These are phyloP conservation scores for Chymomyza fuscimana DNA, from an alignment of 2,888 invertebrate genomes.

Conservation along the genomic window DNA sequence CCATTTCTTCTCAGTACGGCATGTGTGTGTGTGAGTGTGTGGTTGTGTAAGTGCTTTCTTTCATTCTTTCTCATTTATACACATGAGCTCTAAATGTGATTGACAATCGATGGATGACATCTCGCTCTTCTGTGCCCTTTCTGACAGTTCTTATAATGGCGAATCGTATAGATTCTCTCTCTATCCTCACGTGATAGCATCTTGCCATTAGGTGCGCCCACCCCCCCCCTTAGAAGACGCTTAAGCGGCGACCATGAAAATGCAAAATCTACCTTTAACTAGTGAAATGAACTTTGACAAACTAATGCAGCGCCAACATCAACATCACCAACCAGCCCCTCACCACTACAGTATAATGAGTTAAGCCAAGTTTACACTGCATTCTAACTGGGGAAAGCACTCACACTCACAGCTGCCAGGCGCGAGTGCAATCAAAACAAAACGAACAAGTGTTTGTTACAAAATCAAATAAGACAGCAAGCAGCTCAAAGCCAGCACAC, in stretches of 20 bases:
- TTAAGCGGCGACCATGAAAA: background rate
- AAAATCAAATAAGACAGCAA: constrained; percentile 18
- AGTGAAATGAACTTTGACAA: constrained; percentile 10
- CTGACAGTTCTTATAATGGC: background rate
- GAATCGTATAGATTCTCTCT: background rate
- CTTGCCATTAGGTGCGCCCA: background rate
- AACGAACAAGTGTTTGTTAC: constrained; percentile 52
- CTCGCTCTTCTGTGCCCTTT: background rate
- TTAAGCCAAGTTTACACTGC: background rate
- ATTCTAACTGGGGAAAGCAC: constrained; percentile 32
- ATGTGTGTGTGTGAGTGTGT: constrained; percentile 34
- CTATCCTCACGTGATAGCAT: background rate
- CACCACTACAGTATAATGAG: background rate
- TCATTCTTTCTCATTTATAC: constrained; percentile 64
- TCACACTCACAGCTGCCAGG: too few species aligned
- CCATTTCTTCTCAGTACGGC: constrained; percentile 54
- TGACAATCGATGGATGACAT: constrained; percentile 70
- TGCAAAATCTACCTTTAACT: background rate
- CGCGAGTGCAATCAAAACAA: constrained; percentile 24
- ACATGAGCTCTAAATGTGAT: constrained; percentile 65
- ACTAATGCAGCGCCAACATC: constrained; percentile 12
- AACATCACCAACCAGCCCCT: constrained; percentile 9
- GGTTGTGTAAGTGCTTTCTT: constrained; percentile 29
- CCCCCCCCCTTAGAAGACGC: background rate
- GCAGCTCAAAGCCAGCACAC: background rate